These are phyloP conservation scores for Cataglyphis cursor DNA, from an alignment of 2,888 invertebrate genomes.

Conservation along the genomic window DNA sequence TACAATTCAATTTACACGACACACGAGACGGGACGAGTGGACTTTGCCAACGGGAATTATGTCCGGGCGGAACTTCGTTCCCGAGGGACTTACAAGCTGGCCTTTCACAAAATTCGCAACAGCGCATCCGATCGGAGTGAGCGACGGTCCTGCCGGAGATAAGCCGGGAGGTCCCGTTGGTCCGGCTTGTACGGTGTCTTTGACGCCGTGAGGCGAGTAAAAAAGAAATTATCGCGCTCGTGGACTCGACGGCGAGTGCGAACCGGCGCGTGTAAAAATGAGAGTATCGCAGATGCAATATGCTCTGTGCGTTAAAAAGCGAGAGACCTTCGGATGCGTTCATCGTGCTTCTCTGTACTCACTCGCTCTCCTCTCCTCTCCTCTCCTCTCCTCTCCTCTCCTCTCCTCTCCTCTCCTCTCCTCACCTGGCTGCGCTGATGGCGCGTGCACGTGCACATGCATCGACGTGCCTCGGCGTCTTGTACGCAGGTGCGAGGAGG, in stretches of 20 bases:
- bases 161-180: neutral
- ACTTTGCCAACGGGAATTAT: neutral
- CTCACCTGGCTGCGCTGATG: constrained; percentile 34
- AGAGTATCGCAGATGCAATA: neutral
- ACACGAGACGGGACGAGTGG: too few species aligned
- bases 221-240: neutral
- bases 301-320: neutral
- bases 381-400: constrained; percentile 26
- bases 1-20: constrained; percentile 68
- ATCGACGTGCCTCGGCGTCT: constrained; percentile 50
- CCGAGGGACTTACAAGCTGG: neutral
- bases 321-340: constrained; percentile 13
- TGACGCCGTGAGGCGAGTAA: neutral
- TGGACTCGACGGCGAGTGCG: neutral
- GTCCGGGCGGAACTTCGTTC: neutral
- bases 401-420: constrained; percentile 41
- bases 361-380: constrained; percentile 60
- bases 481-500: constrained; percentile 52
- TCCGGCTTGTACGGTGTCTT: neutral
- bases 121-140: neutral
- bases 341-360: constrained; percentile 62
- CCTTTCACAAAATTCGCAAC: neutral
- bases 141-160: neutral
- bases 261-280: neutral
- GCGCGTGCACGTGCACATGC: constrained; percentile 51